These are phyloP conservation scores for Hydrophis major DNA, from an alignment of 2,797 vertebrate species.

Conservation along the genomic window DNA sequence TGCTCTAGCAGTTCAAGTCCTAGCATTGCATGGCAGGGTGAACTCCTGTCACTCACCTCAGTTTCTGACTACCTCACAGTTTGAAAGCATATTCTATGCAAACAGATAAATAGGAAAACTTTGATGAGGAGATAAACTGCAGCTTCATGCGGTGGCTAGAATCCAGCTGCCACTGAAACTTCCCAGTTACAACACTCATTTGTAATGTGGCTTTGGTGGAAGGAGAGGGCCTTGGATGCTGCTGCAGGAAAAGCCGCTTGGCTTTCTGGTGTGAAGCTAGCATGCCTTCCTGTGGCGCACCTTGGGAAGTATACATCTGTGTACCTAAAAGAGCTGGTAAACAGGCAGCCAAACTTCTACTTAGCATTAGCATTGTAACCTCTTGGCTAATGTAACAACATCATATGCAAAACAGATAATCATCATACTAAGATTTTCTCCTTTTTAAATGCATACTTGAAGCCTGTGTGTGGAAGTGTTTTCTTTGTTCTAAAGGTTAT, in stretches of 20 bases:
- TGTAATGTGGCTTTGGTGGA: neutral
- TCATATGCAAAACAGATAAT: neutral
- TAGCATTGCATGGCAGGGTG: neutral
- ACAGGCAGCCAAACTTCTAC: too few relatives aligned
- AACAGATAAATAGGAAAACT: neutral
- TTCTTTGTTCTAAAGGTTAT: neutral
- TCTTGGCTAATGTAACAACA: neutral
- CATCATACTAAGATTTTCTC: neutral
- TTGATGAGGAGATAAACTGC: neutral
- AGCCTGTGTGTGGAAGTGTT: neutral
- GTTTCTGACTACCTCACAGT: neutral
- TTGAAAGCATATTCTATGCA: neutral
- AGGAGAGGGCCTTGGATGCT: neutral
- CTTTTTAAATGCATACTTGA: neutral
- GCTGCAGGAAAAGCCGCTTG: neutral
- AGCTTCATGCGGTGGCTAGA: neutral
- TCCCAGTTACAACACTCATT: neutral
- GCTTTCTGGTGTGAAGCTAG: neutral
- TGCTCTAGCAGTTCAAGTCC: neutral
- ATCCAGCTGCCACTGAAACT: neutral
- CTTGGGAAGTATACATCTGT: neutral
- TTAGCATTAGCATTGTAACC: neutral
- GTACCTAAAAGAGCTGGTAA: neutral
- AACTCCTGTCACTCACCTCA: neutral
- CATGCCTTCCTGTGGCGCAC: neutral